Conservation (phyloP, 2,797 vertebrate genomes). For the Lepus townsendii region DNA sequence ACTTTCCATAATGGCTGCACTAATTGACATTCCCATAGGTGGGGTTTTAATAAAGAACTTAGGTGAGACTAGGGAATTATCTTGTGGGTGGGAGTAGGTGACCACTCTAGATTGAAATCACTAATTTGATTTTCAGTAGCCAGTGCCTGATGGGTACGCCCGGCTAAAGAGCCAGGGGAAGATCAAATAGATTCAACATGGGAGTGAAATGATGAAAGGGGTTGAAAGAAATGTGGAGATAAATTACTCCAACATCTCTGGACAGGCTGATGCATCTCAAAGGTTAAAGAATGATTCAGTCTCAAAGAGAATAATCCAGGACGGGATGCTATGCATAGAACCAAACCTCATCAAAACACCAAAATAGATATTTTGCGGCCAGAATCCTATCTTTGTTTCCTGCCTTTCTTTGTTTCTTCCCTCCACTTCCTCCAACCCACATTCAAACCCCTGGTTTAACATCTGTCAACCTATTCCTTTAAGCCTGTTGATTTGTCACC, state of each 20-base stretch:
- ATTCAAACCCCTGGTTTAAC: conserved; percentile 28
- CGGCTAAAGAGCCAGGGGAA: neutral
- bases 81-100: neutral
- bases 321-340: neutral
- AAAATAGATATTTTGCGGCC: neutral
- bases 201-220: conserved; percentile 46
- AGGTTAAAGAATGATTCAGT: neutral
- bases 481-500: conserved; percentile 46
- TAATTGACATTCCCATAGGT: neutral
- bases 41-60: conserved; percentile 6
- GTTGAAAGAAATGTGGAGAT: conserved; percentile 11
- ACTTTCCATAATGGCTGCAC: neutral
- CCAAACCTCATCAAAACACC: conserved; percentile 35
- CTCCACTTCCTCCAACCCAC: neutral
- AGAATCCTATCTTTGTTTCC: neutral
- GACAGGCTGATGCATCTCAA: conserved; percentile 5
- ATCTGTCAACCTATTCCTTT: conserved; percentile 41
- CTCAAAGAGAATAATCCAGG: conserved; percentile 25
- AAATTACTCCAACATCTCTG: conserved; percentile 16
- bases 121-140: conserved; percentile 23
- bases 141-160: neutral
- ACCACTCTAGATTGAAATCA: conserved; percentile 33
- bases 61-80: neutral
- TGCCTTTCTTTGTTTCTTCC: conserved; percentile 38
- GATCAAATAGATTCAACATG: neutral